These are phyloP conservation scores for Thaleichthys pacificus DNA, from an alignment of 2,797 vertebrate genomes.

Conservation along the genomic window DNA sequence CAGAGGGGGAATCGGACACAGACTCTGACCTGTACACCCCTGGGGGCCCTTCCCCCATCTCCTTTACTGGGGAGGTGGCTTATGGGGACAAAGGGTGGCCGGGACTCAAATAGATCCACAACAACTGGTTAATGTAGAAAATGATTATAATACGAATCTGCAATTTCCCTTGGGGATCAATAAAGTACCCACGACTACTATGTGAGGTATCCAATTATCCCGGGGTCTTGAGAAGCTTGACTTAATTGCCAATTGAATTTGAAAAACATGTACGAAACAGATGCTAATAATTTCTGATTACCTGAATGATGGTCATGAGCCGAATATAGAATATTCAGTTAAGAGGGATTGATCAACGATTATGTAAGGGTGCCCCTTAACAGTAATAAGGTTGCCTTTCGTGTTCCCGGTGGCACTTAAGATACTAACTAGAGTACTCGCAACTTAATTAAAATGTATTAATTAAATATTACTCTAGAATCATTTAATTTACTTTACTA, in stretches of 20 bases:
- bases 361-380: too few species aligned
- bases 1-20: constrained; percentile 96
- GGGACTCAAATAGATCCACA: constrained; percentile 76
- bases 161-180: neutral
- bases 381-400: neutral
- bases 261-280: constrained; percentile 16
- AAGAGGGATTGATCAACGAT: neutral
- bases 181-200: neutral
- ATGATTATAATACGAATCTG: constrained; percentile 11
- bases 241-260: constrained; percentile 24
- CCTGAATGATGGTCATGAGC: constrained; percentile 21
- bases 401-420: too few species aligned
- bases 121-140: constrained; percentile 13
- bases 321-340: constrained; percentile 21
- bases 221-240: constrained; percentile 29
- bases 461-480: neutral
- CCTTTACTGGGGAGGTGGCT: constrained; percentile 84
- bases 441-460: too few species aligned
- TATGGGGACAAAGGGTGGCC: constrained; percentile 87
- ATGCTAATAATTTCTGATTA: constrained; percentile 15
- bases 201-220: constrained; percentile 11
- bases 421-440: too few species aligned
- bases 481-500: neutral
- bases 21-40: constrained; percentile 90
- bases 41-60: constrained; percentile 87